Base-by-base conservation (phyloP, 1,140 invertebrate species). In the Ceratina calcarata region DNA sequence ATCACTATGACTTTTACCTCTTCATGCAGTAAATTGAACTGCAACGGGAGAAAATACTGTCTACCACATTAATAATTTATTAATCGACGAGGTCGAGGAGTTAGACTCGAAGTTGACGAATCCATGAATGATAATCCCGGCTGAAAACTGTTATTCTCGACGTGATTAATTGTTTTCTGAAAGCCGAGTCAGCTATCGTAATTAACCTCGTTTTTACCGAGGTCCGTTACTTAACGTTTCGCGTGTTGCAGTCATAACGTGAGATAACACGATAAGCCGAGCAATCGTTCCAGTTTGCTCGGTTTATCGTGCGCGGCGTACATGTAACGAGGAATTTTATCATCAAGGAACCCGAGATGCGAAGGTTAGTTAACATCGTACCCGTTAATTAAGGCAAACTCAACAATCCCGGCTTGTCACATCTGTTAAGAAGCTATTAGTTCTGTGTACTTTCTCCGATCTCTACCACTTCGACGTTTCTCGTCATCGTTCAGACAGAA, bases 201-300 rank as follows among this genome's bases (percentile, higher is more conserved):
- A 60, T 60, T 60, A 60, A 7, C 20, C 57, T 22, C 18, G 22
- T 10, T 27, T 18, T n/a, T 4, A 0, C 67, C 6, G 2, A 27
- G 15, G 0, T 18, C 15, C 10, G 49, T 55, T 69, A 69, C 18
- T 69, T 55, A 55, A 15, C 22, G 49, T 32, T 69, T 69, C 66
- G 12, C 49, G 12, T 53, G n/a, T 12, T 22, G 15, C 55, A 22
- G 55, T 45, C 55, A 45, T 37, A 20, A 22, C n/a, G 7, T 20
- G 62, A 18, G 62, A 60, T 71, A 37, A 45, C 68, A 16, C 68
- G 68, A 70, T 70, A 70, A 15, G 12, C 1, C 20, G n/a, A 22
- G 27, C 45, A 60, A 71, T 71, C 55, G 69, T 71, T 60, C 20
- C 32, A 45, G 53, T 71, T 71, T 45, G 53, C 69, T 16, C 69